Base-by-base conservation (phyloP, 2,113 vertebrate genomes). In the Perognathus longimembris region DNA sequence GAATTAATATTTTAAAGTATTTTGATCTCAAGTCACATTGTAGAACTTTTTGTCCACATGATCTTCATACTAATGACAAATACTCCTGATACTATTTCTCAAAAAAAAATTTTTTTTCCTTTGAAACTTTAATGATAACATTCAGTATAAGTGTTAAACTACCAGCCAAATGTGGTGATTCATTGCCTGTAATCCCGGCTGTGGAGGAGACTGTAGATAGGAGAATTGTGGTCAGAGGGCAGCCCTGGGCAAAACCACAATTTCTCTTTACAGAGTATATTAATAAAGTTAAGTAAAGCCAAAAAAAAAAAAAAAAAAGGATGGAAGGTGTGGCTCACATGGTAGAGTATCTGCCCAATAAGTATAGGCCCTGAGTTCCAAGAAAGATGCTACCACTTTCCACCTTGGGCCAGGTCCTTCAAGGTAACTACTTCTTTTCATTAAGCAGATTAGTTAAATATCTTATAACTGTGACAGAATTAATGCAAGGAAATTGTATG, bases 11-110 rank as follows among this genome's bases (percentile, higher is more conserved):
- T 63, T 76, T 26, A n/a, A 80, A 78, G n/a, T 74, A 73, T 76
- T 88, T 90, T 36, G 67, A 59, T 50, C n/a, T 91, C 40, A 95
- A 74, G 63, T 30, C 26, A 82, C n/a, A 50, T 89, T 95, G 85
- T 59, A 84, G 70, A 85, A 79, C 8, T 57, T 87, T 86, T 85
- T 28, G 34, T 90, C 36, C 66, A n/a, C 21, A 59, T 67, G 6
- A 85, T 12, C 3, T 63, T 57, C 45, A 61, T 17, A 66, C 9
- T 32, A 79, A 78, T 36, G 22, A 30, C 57, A 84, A 57, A 20
- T 45, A 69, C 10, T 79, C 80, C 11, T 57, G 54, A 70, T 0
- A n/a, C 12, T 34, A 6, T 34, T 20, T 1, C 21, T n/a, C 74
- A 66, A 42, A 91, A 15, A 90, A 85, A n/a, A 88, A 79, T 38